Evolutionary conservation across 2,888 invertebrate genomes (phyloP), one percentile per base, ranked within the genome.

Genomic region (Luperina testacea): DNA sequence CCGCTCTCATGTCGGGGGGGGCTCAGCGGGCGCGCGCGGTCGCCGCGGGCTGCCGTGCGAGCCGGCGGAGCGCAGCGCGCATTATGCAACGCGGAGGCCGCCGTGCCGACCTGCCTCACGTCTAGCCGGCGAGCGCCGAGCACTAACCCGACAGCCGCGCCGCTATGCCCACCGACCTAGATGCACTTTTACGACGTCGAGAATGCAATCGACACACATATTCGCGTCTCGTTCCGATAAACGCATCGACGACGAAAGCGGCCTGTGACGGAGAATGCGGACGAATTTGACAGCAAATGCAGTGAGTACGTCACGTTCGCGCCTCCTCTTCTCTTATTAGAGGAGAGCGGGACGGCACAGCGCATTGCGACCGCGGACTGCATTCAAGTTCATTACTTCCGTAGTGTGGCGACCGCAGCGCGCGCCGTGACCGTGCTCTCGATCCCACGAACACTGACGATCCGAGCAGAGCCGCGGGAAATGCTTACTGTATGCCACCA

Each of bases 361-460:
- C 91, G 94, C 93, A 93, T 91, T 92, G 94, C 94, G 92, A 89
- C 93, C 93, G 93, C 93, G 92, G 92, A 94, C 94, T 95, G 96
- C 95, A 96, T 96, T 97, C 97, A 97, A 97, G 97, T 97, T 97
- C 97, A 97, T 97, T 96, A 97, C 97, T 97, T 97, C 96, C 96
- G 96, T 96, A 95, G 94, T 94, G 94, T 93, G 90, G 93, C 93
- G 93, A 90, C 94, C 93, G 94, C 93, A 91, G 92, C 91, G 93
- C 92, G 93, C 93, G 92, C 94, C 91, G 90, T 95, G 95, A 94
- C 95, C 95, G 94, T 95, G 95, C 95, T 94, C 95, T 91, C 93
- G 93, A 94, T 93, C 91, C 90, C 86, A 87, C 90, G 71, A 75
- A 68, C 84, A 80, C 83, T 90, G 86, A 91, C 90, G 89, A 87